These are phyloP conservation scores for Bradynema listronoti DNA, from an alignment of 1,140 invertebrate species.

Conservation along the genomic window DNA sequence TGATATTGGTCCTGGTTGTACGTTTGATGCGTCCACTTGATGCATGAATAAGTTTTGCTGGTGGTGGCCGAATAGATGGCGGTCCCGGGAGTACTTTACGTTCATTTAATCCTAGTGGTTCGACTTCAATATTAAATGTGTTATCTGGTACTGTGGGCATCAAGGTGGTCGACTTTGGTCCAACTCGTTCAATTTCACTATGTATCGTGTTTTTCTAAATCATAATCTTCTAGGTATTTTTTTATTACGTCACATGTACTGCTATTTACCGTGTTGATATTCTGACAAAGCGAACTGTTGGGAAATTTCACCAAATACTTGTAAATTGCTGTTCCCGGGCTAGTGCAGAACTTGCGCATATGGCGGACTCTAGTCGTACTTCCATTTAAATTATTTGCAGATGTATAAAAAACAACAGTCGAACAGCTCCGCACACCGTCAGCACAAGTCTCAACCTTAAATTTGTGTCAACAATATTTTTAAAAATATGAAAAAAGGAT, in stretches of 20 bases:
- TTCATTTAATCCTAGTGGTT: neutral
- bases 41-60: neutral
- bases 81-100: neutral
- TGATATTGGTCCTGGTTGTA: neutral
- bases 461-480: constrained; percentile 2
- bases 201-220: constrained; percentile 8
- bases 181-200: constrained; percentile 1
- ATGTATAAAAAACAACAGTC: constrained; percentile 11
- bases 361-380: constrained; percentile 22
- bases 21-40: neutral
- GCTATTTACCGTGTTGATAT: constrained; percentile 36
- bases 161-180: neutral
- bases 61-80: constrained; percentile 1
- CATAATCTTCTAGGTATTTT: neutral
- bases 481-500: constrained; percentile 6
- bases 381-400: constrained; percentile 28
- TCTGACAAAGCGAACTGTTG: constrained; percentile 39
- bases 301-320: constrained; percentile 44
- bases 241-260: neutral
- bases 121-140: no score
- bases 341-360: constrained; percentile 43
- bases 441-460: constrained; percentile 20
- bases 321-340: constrained; percentile 41
- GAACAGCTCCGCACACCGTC: constrained; percentile 34
- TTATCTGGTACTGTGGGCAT: neutral